A percentile compares a stretch with the other conserved stretches of the same genome.
Evolutionary conservation across 2,113 vertebrate genomes (phyloP).

Genomic region (Silurus glanis): DNA sequence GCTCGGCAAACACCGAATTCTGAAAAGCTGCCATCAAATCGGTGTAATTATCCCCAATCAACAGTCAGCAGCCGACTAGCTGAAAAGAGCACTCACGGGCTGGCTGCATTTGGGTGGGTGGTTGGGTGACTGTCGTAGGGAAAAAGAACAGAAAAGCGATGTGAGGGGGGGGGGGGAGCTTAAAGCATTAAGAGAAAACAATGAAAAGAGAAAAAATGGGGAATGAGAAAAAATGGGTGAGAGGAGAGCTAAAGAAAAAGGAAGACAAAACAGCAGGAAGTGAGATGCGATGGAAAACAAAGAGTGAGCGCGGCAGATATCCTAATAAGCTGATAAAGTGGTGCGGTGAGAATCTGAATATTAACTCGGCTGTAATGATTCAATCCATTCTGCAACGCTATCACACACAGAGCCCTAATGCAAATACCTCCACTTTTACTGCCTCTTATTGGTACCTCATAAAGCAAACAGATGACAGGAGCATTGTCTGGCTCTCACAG

Average conservation of each 20-base stretch:
- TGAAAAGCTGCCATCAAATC: constrained; percentile 73
- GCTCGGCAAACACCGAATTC: constrained; percentile 50
- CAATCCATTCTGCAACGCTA: background rate
- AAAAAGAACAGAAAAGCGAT: constrained; percentile 57
- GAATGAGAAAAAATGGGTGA: background rate
- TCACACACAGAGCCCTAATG: background rate
- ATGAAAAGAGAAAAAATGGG: background rate
- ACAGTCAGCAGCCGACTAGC: constrained; percentile 63
- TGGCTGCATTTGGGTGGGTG: constrained; percentile 19
- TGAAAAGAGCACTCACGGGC: constrained; percentile 57
- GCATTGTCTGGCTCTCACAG: background rate
- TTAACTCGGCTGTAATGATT: constrained; percentile 9
- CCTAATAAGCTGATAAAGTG: constrained; percentile 22
- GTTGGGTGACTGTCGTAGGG: background rate
- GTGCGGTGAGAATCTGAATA: constrained; percentile 26
- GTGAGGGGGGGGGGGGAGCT: background rate
- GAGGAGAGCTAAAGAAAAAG: background rate
- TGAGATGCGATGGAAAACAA: background rate
- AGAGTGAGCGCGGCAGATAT: background rate
- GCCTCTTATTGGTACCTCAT: background rate
- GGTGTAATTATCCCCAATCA: constrained; percentile 77
- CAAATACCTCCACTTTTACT: constrained; percentile 22
- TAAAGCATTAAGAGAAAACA: constrained; percentile 26
- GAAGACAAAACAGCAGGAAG: constrained; percentile 10
- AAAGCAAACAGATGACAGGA: constrained; percentile 4